A percentile compares a stretch with the other conserved stretches of the same genome.
phyloP scores from a whole-genome alignment of 2,888 invertebrate genomes.

The Zhengitettix transpicula region DNA sequence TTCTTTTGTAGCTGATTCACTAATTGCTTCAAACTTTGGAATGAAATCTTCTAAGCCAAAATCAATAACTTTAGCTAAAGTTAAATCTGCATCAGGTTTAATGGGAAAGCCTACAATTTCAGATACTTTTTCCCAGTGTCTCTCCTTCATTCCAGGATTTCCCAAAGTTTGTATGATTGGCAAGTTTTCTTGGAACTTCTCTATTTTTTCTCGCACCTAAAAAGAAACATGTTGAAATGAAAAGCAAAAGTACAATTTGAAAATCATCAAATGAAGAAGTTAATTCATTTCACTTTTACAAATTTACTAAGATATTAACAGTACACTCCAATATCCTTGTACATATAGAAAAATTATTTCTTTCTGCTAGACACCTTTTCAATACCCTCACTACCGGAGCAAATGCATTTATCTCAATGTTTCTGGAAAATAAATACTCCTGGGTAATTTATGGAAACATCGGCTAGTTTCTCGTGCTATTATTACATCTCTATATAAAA shows the following conservation, averaged over 20 bases:
- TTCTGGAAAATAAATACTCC: no score
- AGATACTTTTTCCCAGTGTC: constrained; percentile 90
- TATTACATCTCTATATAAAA: no score
- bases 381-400: no score
- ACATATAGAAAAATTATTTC: no score
- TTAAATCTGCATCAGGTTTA: constrained; percentile 58
- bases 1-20: constrained; percentile 91
- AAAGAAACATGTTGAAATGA: constrained; percentile 14
- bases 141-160: constrained; percentile 80
- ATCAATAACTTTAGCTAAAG: constrained; percentile 73
- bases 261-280: neutral
- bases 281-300: neutral
- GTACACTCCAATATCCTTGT: no score
- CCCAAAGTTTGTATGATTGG: constrained; percentile 87
- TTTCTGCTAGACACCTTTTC: no score
- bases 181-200: constrained; percentile 73
- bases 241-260: neutral
- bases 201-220: constrained; percentile 50
- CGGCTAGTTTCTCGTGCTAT: no score
- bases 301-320: neutral
- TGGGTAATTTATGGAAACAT: no score
- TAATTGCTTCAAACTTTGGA: constrained; percentile 75
- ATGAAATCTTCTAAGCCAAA: constrained; percentile 79
- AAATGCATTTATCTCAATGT: no score
- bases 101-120: constrained; percentile 91